Evolutionary conservation across 2,797 vertebrate genomes (phyloP).

Genomic region (Columba guinea): DNA sequence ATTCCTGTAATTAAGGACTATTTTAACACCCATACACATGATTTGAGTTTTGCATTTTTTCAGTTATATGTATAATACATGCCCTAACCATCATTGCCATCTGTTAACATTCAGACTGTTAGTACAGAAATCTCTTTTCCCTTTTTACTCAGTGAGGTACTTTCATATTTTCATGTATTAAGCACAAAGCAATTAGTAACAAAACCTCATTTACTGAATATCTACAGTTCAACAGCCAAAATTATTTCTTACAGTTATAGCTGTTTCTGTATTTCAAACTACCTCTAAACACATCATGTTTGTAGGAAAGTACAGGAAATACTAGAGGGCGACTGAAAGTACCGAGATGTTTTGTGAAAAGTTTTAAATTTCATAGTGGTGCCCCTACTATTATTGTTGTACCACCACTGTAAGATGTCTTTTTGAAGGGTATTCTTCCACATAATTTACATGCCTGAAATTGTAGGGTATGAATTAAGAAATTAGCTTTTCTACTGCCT

Average conservation of each 20-base stretch:
- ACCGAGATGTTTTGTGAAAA: not conserved
- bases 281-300: not conserved
- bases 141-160: not conserved
- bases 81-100: not conserved
- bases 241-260: not conserved
- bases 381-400: not conserved
- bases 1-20: not conserved
- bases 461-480: not conserved
- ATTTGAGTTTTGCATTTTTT: not conserved
- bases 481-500: not conserved
- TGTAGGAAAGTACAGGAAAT: not conserved
- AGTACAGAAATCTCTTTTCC: not conserved
- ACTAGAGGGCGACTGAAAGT: not conserved
- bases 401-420: not conserved
- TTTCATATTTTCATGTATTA: not conserved
- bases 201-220: not conserved
- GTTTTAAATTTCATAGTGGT: not conserved
- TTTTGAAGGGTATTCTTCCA: not conserved
- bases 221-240: not conserved
- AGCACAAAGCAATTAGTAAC: not conserved
- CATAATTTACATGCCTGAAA: not conserved
- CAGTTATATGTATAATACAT: not conserved
- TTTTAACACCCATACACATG: not conserved
- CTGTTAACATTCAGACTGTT: not conserved
- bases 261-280: not conserved